Evolutionary conservation across 1,140 invertebrate genomes (phyloP), one percentile per base, ranked within the genome.

Genomic region (Maniola jurtina): DNA sequence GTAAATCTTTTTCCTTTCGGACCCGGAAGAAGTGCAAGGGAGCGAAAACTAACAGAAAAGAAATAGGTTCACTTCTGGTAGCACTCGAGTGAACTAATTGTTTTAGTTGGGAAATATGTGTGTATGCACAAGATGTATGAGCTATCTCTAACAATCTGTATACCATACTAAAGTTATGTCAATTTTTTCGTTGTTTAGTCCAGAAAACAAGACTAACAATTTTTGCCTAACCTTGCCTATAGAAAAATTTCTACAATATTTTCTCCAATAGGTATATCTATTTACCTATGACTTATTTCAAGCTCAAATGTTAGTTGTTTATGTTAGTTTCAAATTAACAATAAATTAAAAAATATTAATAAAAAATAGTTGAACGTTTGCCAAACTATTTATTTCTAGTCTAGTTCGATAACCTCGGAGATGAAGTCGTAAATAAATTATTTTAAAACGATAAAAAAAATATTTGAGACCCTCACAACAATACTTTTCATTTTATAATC

Each of bases 31-130:
- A 70, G 72, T 72, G 70, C 72, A 76, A 74, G 72, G 67, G 64
- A 74, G 67, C 75, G 72, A 76, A 74, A 76, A 73, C 67, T 70
- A 70, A 71, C 69, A 70, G 61, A 73, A 76, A 76, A 73, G 68
- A 70, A 76, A 76, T 76, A 63, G 72, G 56, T 67, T 70, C 73
- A 52, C 54, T 73, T 47, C 61, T 67, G 57, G 71, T 70, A 73
- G 52, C 65, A 67, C 59, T 76, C 68, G 45, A 57, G 56, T 58
- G 70, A 70, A 72, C 69, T 71, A 71, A 71, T 66, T 71, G 68
- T 66, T 70, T 66, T 65, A 70, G 60, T 66, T 66, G 54, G 38
- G 45, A 38, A 65, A 70, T 16, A 56, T 55, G 52, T 63, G 50
- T 55, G 34, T 35, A 54, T 25, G 54, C 35, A 15, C 13, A 35